phyloP scores from a whole-genome alignment of 2,888 invertebrate genomes.

The Idaea aversata region DNA sequence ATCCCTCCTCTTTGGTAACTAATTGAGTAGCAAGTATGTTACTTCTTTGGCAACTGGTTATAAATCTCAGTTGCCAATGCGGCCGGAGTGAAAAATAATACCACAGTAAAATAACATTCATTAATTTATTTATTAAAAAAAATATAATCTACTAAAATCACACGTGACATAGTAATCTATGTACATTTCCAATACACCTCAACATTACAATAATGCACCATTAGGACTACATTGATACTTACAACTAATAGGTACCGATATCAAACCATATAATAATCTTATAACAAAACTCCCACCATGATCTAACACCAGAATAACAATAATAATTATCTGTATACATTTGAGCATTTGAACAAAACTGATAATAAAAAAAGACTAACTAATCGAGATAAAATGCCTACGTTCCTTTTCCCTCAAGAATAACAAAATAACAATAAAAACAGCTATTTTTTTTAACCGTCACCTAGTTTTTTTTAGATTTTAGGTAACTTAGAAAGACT shows the following conservation, averaged over 20 bases:
- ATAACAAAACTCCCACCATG: slow-evolving; percentile 63
- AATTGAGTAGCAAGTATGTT: too few species aligned
- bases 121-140: slow-evolving; percentile 68
- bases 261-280: slow-evolving; percentile 45
- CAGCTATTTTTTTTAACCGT: slow-evolving; percentile 16
- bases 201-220: slow-evolving; percentile 71
- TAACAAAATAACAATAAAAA: slow-evolving; percentile 5
- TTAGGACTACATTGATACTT: slow-evolving; percentile 35
- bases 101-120: slow-evolving; percentile 38
- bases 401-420: slow-evolving; percentile 8
- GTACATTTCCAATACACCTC: slow-evolving; percentile 75
- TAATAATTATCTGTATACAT: slow-evolving; percentile 48
- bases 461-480: slow-evolving; percentile 20
- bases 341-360: slow-evolving; percentile 60
- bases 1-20: too few species aligned
- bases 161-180: slow-evolving; percentile 61
- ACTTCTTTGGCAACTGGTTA: too few species aligned
- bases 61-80: too few species aligned
- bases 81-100: slow-evolving; percentile 11
- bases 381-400: slow-evolving; percentile 24
- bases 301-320: slow-evolving; percentile 47
- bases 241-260: slow-evolving; percentile 34
- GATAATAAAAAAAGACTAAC: slow-evolving; percentile 10
- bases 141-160: slow-evolving; percentile 72
- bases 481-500: slow-evolving; percentile 27